phyloP scores from a whole-genome alignment of 2,888 invertebrate genomes.

The Thymelicus sylvestris region DNA sequence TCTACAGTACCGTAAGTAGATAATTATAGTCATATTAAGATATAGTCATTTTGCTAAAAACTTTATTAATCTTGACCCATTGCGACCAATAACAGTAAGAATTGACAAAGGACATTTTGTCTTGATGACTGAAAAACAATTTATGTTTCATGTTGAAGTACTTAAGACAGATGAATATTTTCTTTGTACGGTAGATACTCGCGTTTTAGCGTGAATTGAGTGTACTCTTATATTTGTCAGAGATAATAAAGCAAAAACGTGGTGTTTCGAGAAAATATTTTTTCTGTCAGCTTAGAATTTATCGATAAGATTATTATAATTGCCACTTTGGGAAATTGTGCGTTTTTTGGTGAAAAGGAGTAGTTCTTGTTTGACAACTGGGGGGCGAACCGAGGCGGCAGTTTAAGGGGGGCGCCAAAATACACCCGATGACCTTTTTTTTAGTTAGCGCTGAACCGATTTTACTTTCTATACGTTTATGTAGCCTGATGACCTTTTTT shows the following conservation, averaged over 20 bases:
- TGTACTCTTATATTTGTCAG: conserved; percentile 3
- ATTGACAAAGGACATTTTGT: too few relatives aligned
- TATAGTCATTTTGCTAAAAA: too few relatives aligned
- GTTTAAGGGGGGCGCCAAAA: too few relatives aligned
- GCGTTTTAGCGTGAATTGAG: neutral
- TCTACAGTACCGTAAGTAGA: too few relatives aligned
- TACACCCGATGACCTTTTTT: too few relatives aligned
- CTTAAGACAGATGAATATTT: conserved; percentile 9
- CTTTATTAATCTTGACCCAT: too few relatives aligned
- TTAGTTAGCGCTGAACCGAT: too few relatives aligned
- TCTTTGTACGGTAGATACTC: neutral
- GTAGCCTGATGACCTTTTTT: too few relatives aligned
- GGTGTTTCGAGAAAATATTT: conserved; percentile 17
- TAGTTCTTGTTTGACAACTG: neutral
- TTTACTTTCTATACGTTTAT: too few relatives aligned
- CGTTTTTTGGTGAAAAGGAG: conserved; percentile 16
- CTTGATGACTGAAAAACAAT: neutral
- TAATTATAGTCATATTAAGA: too few relatives aligned
- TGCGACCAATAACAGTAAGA: too few relatives aligned
- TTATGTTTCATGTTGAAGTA: neutral
- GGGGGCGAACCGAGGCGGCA: too few relatives aligned
- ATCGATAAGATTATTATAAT: conserved; percentile 22
- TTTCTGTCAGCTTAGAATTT: conserved; percentile 18
- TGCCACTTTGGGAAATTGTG: conserved; percentile 36
- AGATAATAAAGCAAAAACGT: conserved; percentile 20